These are phyloP conservation scores for Odontesthes bonariensis DNA, from an alignment of 2,113 vertebrate species.

Conservation along the genomic window DNA sequence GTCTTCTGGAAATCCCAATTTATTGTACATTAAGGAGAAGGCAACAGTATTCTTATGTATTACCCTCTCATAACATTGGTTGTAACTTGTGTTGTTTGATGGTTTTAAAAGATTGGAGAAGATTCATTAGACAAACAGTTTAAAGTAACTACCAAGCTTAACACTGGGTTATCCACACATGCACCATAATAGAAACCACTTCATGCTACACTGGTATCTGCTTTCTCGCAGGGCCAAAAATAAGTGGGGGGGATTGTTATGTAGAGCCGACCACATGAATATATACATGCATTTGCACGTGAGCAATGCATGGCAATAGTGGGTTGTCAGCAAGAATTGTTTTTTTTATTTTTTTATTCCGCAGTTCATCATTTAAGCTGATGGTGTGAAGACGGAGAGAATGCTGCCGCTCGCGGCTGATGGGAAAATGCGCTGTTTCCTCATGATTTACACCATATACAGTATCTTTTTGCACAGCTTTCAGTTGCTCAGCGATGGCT, in stretches of 20 bases:
- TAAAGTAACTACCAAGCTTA: slow-evolving; percentile 33
- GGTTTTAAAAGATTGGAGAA: neutral
- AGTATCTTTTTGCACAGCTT: neutral
- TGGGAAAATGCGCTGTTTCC: neutral
- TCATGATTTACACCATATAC: neutral
- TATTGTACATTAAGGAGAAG: neutral
- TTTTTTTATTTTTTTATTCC: slow-evolving; percentile 25
- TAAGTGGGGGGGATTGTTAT: slow-evolving; percentile 73
- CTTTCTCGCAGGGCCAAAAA: slow-evolving; percentile 78
- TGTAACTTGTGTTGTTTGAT: neutral
- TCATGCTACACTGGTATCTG: slow-evolving; percentile 69
- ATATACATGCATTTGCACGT: slow-evolving; percentile 10
- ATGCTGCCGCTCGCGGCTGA: neutral
- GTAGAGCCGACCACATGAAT: slow-evolving; percentile 53
- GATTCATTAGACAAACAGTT: slow-evolving; percentile 31
- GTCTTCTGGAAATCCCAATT: neutral
- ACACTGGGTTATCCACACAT: slow-evolving; percentile 51
- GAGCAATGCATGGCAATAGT: slow-evolving; percentile 10
- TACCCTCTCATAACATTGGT: neutral
- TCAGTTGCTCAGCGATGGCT: too few relatives aligned
- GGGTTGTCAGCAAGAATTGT: slow-evolving; percentile 45
- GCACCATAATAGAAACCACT: slow-evolving; percentile 68
- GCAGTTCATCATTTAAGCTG: slow-evolving; percentile 37
- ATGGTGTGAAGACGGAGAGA: slow-evolving; percentile 28
- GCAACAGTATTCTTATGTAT: neutral